These are phyloP conservation scores for Rhagonycha lutea DNA, from an alignment of 2,888 invertebrate genomes.

Conservation along the genomic window DNA sequence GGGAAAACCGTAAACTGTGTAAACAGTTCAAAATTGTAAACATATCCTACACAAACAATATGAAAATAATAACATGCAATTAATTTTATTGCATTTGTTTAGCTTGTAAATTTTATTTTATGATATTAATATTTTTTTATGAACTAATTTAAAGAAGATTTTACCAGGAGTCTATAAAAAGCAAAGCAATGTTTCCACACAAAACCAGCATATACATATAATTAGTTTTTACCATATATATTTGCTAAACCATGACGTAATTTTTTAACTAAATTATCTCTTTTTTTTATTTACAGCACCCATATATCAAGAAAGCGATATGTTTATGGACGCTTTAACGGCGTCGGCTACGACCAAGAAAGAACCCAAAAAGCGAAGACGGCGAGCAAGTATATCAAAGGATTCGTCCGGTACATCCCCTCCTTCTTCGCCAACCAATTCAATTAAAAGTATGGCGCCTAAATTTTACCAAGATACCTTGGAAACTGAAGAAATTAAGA, in stretches of 20 bases:
- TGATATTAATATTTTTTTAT: background rate
- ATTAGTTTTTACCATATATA: background rate
- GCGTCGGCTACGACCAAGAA: constrained; percentile 75
- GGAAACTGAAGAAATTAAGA: constrained; percentile 57
- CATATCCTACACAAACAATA: no score
- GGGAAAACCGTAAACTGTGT: no score
- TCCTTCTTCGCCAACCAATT: constrained; percentile 43
- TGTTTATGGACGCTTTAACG: constrained; percentile 91
- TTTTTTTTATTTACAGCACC: constrained; percentile 62
- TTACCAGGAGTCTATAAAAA: background rate
- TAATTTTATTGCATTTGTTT: background rate
- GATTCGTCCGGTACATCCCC: constrained; percentile 58
- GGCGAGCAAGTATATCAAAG: constrained; percentile 72
- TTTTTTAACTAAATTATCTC: constrained; percentile 13
- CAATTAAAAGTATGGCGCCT: constrained; percentile 58
- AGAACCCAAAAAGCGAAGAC: constrained; percentile 78
- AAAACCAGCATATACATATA: background rate
- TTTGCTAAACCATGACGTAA: background rate
- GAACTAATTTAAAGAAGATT: background rate
- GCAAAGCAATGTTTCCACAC: background rate
- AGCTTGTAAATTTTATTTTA: background rate
- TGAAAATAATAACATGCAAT: no score
- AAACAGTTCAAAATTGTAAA: no score
- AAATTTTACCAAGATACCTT: constrained; percentile 92
- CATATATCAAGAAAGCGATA: constrained; percentile 84